A percentile compares a stretch with the other conserved stretches of the same genome.
phyloP scores from a whole-genome alignment of 2,888 invertebrate genomes.

The Seira ritae region DNA sequence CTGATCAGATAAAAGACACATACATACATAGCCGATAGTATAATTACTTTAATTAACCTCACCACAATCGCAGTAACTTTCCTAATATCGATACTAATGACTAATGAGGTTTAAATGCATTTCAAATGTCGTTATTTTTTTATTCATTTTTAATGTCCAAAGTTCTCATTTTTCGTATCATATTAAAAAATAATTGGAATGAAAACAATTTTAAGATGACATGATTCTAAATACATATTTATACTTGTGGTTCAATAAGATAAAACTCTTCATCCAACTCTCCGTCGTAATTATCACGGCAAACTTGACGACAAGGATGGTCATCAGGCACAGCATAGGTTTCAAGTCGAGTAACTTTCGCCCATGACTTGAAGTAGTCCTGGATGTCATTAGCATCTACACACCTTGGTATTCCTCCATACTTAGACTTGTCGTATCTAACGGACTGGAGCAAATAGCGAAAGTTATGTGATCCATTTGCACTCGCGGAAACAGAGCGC shows the following conservation, averaged over 20 bases:
- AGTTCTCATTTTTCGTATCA: too few species aligned
- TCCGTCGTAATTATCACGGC: slow-evolving; percentile 28
- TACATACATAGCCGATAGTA: too few species aligned
- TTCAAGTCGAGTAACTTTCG: slow-evolving; percentile 45
- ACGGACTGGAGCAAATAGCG: slow-evolving; percentile 65
- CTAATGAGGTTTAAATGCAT: too few species aligned
- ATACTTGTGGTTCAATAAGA: slow-evolving; percentile 25
- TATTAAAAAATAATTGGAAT: too few species aligned
- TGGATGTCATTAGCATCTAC: slow-evolving; percentile 60
- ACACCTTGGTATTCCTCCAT: slow-evolving; percentile 57
- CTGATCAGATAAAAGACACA: too few species aligned
- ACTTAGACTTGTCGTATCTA: slow-evolving; percentile 61
- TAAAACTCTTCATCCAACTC: slow-evolving; percentile 53
- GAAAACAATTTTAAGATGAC: too few species aligned
- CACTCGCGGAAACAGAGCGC: slow-evolving; percentile 53
- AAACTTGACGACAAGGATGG: slow-evolving; percentile 45
- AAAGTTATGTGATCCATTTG: slow-evolving; percentile 49
- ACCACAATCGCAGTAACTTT: too few species aligned
- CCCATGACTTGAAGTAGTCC: slow-evolving; percentile 56
- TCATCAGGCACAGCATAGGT: slow-evolving; percentile 33
- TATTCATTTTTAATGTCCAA: too few species aligned
- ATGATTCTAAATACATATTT: background rate
- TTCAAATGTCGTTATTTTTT: too few species aligned
- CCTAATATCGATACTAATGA: too few species aligned
- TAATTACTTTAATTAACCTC: too few species aligned